Conservation (phyloP, 2,888 invertebrate species). For the Oxycera nigricornis region DNA sequence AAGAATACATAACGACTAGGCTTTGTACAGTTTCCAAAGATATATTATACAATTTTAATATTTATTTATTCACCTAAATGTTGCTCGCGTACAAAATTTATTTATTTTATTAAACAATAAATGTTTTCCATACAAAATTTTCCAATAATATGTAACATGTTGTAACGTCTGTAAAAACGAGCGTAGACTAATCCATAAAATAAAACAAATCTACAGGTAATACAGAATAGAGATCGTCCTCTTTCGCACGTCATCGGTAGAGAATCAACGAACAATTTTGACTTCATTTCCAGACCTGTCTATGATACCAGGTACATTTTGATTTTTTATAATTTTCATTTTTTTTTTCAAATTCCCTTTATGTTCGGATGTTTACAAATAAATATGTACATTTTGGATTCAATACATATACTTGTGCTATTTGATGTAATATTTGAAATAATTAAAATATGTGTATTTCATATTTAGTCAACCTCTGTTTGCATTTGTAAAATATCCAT, state of each 20-base stretch:
- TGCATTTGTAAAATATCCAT: no score
- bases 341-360: not conserved
- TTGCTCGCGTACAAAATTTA: not conserved
- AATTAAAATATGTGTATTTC: no score
- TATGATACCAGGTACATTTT: slow-evolving; percentile 54
- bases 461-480: no score
- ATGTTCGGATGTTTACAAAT: not conserved
- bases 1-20: no score
- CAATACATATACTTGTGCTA: no score
- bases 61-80: slow-evolving; percentile 1
- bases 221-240: slow-evolving; percentile 57
- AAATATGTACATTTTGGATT: no score
- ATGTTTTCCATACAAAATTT: no score
- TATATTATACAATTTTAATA: no score
- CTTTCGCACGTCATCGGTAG: slow-evolving; percentile 50
- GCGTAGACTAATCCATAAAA: slow-evolving; percentile 46
- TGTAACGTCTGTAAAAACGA: slow-evolving; percentile 42
- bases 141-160: slow-evolving; percentile 43
- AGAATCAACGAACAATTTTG: slow-evolving; percentile 51
- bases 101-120: no score
- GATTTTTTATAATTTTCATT: slow-evolving; percentile 44
- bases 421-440: no score
- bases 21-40: no score
- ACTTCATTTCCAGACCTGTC: slow-evolving; percentile 53
- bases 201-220: slow-evolving; percentile 55